These are phyloP conservation scores for Barnardius zonarius DNA, from an alignment of 2,113 vertebrate genomes.

Conservation along the genomic window DNA sequence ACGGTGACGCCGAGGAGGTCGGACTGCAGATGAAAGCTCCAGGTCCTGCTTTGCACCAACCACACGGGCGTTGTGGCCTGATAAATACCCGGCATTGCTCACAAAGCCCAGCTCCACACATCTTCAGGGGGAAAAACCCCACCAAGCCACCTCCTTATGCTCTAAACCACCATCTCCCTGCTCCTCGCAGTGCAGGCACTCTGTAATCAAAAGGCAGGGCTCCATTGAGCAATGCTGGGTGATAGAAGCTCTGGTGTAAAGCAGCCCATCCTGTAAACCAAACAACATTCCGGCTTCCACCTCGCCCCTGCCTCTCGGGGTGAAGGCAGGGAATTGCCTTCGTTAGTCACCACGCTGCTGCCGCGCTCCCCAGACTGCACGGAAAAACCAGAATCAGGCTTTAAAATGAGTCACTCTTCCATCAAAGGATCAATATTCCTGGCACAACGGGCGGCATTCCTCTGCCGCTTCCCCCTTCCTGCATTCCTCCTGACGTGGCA, in stretches of 20 bases:
- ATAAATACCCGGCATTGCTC: background rate
- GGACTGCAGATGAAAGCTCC: background rate
- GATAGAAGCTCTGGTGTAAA: background rate
- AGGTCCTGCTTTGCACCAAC: background rate
- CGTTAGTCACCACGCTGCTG: background rate
- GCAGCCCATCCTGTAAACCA: background rate
- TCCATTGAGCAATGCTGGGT: background rate
- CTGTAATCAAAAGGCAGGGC: background rate
- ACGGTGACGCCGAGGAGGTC: rapidly evolving
- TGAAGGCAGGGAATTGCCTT: background rate
- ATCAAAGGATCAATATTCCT: conserved; percentile 17
- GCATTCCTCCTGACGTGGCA: background rate
- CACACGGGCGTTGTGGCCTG: rapidly evolving
- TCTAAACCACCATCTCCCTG: background rate
- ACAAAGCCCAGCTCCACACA: background rate
- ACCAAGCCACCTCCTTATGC: background rate
- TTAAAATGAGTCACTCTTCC: background rate
- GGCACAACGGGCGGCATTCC: background rate
- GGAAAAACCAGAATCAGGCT: background rate
- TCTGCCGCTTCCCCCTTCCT: background rate
- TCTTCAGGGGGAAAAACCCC: background rate
- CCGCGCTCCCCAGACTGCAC: background rate
- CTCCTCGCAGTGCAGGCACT: background rate
- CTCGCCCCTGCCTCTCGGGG: background rate
- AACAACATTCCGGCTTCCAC: conserved; percentile 28